phyloP scores from a whole-genome alignment of 2,113 vertebrate species.

The Oryctolagus cuniculus region DNA sequence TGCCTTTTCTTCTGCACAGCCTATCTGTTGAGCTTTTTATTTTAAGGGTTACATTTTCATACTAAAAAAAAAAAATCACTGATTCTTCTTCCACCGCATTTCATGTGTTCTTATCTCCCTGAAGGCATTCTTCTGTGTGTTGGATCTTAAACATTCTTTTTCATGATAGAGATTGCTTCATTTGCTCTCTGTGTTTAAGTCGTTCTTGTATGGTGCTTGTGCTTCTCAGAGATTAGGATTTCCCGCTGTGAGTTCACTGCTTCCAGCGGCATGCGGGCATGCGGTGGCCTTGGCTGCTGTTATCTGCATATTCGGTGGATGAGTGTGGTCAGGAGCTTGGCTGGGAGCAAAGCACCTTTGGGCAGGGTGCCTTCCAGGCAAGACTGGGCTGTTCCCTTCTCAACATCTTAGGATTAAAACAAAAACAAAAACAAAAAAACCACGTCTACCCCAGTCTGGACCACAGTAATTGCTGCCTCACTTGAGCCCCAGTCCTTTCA shows the following conservation, averaged over 20 bases:
- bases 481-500: not conserved
- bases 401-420: not conserved
- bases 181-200: not conserved
- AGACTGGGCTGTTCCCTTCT: not conserved
- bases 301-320: not conserved
- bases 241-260: not conserved
- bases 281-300: too few species aligned
- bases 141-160: not conserved
- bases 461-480: not conserved
- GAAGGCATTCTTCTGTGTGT: not conserved
- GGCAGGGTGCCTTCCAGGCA: not conserved
- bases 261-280: not conserved
- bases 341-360: not conserved
- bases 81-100: not conserved
- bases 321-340: not conserved
- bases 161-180: not conserved
- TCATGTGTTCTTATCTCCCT: not conserved
- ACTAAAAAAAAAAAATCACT: not conserved
- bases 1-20: not conserved
- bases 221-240: too few species aligned
- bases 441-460: not conserved
- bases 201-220: not conserved
- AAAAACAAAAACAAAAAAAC: not conserved
- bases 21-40: not conserved
- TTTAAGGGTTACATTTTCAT: not conserved